Evolutionary conservation across 2,797 vertebrate species (phyloP).

Genomic region (Sparidentex hasta): DNA sequence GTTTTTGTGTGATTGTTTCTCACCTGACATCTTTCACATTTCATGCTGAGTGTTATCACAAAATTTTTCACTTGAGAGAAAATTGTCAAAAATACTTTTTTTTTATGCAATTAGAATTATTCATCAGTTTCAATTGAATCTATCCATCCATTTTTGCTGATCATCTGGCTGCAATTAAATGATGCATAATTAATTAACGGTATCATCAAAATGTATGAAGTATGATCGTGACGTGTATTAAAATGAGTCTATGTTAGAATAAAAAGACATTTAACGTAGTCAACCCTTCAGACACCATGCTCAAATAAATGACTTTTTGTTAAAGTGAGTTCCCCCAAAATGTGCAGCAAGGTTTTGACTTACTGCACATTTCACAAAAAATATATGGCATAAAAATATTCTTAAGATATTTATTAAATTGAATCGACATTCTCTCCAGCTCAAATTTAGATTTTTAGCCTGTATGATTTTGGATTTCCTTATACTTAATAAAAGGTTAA

Average conservation of each 20-base stretch:
- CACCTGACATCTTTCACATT: too few relatives aligned
- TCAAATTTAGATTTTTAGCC: background rate
- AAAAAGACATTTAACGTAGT: background rate
- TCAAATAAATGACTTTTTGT: background rate
- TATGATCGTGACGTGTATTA: background rate
- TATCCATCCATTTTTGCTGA: background rate
- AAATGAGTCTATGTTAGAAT: background rate
- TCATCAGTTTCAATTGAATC: background rate
- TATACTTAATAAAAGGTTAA: background rate
- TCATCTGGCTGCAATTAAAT: background rate
- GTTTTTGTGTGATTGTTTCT: too few relatives aligned
- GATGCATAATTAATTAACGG: background rate
- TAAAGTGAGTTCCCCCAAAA: background rate
- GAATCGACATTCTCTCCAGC: background rate
- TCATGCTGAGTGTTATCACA: background rate
- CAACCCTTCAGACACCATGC: background rate
- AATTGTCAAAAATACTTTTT: background rate
- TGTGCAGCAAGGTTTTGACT: background rate
- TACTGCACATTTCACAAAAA: background rate
- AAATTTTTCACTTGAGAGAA: background rate
- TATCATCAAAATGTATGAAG: conserved; percentile 5
- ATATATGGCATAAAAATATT: background rate
- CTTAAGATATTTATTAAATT: background rate
- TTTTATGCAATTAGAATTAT: too few relatives aligned
- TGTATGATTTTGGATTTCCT: background rate